These are phyloP conservation scores for Muraenolepis orangiensis DNA, from an alignment of 2,797 vertebrate species.

Conservation along the genomic window DNA sequence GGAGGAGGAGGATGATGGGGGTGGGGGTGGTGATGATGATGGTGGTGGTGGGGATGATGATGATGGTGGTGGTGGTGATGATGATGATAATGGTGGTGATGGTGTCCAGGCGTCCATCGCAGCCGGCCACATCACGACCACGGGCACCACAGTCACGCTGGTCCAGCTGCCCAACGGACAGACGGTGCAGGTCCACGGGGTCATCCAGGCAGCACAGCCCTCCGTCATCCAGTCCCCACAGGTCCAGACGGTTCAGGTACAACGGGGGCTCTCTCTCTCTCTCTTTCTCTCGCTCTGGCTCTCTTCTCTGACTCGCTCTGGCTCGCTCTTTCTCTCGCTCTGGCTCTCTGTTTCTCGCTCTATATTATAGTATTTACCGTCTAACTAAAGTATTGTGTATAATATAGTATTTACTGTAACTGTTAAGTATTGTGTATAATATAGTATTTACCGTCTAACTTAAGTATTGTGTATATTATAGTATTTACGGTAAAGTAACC, in stretches of 20 bases:
- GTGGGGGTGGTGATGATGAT: constrained; percentile 11
- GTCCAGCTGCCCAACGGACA: constrained; percentile 98
- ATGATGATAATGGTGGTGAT: constrained; percentile 18
- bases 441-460: too few relatives aligned
- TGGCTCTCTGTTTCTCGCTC: too few relatives aligned
- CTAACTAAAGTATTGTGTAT: neutral
- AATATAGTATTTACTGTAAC: neutral
- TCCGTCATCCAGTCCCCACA: constrained; percentile 99
- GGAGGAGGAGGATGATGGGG: too few relatives aligned
- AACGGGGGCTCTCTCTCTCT: neutral
- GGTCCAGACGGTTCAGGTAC: constrained; percentile 95
- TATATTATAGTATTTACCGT: too few relatives aligned
- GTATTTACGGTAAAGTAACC: too few relatives aligned
- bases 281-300: neutral
- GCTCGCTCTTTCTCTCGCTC: neutral
- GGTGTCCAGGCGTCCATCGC: constrained; percentile 86
- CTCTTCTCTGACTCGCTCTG: neutral
- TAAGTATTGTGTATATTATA: neutral
- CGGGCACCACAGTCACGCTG: constrained; percentile 89
- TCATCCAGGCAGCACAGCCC: constrained; percentile 96
- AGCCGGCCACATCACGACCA: constrained; percentile 83
- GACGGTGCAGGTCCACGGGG: constrained; percentile 97
- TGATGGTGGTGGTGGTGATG: neutral
- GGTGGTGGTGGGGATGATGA: constrained; percentile 20
- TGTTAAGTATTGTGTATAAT: neutral